A percentile compares a stretch with the other conserved stretches of the same genome.
These are phyloP conservation scores for Sycophila sp. DNA, from an alignment of 1,140 invertebrate genomes.

Conservation along the genomic window DNA sequence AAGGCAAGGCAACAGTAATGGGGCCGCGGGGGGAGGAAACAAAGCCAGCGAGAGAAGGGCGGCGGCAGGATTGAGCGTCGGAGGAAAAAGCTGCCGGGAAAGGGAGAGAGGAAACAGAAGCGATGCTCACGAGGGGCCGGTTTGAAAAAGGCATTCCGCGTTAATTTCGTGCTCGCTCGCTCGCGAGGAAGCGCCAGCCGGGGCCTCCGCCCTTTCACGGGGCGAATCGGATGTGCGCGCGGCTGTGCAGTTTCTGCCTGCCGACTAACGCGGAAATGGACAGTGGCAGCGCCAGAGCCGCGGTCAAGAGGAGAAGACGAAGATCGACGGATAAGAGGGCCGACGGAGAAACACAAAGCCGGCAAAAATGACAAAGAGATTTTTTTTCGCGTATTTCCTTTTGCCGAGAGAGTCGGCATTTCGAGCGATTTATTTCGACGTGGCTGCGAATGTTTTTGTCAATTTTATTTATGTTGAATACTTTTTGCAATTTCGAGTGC, in stretches of 20 bases:
- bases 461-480: neutral
- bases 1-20: constrained; percentile 11
- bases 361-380: no score
- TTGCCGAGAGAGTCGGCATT: no score
- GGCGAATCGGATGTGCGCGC: constrained; percentile 1
- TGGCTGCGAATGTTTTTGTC: no score
- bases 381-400: no score
- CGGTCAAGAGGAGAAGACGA: neutral
- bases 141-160: constrained; percentile 40
- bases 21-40: constrained; percentile 13
- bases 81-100: neutral
- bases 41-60: constrained; percentile 15
- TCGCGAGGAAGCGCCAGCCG: constrained; percentile 29
- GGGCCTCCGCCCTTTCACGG: neutral
- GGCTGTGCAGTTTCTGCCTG: neutral
- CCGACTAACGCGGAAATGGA: neutral
- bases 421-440: no score
- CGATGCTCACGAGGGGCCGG: neutral
- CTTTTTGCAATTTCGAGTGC: neutral
- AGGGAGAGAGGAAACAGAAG: neutral
- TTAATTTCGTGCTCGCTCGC: constrained; percentile 41
- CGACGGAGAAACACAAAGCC: no score
- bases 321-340: neutral
- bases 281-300: neutral
- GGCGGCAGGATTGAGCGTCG: neutral